These are phyloP conservation scores for Dendropsophus ebraccatus DNA, from an alignment of 2,113 vertebrate genomes.

Conservation along the genomic window DNA sequence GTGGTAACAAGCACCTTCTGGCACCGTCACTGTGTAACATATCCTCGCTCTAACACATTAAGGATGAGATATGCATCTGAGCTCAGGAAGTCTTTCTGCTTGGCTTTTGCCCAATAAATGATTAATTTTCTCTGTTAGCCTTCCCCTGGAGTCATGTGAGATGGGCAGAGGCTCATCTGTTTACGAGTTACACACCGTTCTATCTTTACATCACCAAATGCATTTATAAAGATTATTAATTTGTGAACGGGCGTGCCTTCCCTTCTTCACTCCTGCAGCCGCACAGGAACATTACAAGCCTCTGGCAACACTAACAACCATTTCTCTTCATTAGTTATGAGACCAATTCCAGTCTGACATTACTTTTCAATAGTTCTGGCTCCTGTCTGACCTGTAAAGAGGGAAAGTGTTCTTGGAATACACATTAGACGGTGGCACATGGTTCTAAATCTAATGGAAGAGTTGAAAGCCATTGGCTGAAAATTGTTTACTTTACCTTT, in stretches of 20 bases:
- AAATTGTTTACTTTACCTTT: background rate
- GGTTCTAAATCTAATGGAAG: background rate
- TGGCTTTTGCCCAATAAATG: conserved; percentile 73
- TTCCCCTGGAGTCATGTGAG: conserved; percentile 75
- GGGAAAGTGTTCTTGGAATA: background rate
- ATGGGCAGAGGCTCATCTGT: conserved; percentile 79
- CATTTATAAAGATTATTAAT: conserved; percentile 76
- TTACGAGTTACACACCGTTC: conserved; percentile 73
- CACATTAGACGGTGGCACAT: background rate
- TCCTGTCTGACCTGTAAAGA: conserved; percentile 5
- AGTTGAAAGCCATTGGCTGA: background rate
- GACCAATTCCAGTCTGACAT: conserved; percentile 67
- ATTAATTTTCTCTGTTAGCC: conserved; percentile 67
- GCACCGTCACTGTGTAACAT: conserved; percentile 22
- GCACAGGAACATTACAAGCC: conserved; percentile 79
- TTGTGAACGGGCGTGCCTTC: conserved; percentile 71
- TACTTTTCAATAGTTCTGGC: conserved; percentile 34
- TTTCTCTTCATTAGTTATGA: conserved; percentile 68
- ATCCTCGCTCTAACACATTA: conserved; percentile 26
- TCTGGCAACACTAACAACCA: conserved; percentile 71
- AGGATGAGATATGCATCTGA: conserved; percentile 31
- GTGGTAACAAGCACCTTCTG: conserved; percentile 9
- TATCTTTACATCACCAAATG: conserved; percentile 77
- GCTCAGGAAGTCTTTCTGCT: conserved; percentile 69
- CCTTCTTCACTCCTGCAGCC: conserved; percentile 75